Conservation (phyloP, 2,113 vertebrate species). For the Baryphthengus martii region DNA sequence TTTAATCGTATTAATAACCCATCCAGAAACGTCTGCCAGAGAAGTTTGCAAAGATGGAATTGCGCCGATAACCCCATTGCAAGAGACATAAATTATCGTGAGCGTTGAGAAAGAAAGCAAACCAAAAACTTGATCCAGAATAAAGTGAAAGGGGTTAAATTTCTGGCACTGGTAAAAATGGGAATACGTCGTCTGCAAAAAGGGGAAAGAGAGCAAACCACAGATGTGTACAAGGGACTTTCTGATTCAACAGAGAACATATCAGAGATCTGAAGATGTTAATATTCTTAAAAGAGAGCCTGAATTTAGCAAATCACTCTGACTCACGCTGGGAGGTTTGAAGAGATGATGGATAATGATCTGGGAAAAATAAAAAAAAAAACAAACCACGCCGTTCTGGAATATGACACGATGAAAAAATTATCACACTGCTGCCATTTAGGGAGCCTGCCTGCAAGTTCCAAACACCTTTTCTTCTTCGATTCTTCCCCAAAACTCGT, state of each 20-base stretch:
- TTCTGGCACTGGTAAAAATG: neutral
- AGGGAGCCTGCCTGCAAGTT: neutral
- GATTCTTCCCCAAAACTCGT: neutral
- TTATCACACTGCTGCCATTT: neutral
- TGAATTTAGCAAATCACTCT: neutral
- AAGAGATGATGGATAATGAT: constrained; percentile 1
- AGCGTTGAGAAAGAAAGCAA: neutral
- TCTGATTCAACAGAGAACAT: neutral
- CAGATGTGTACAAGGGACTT: neutral
- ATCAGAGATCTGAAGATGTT: neutral
- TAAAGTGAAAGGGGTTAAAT: neutral
- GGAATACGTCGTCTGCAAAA: neutral
- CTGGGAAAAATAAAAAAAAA: neutral
- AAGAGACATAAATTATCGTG: neutral
- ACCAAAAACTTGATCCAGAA: neutral
- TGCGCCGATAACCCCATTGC: neutral
- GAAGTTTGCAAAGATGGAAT: neutral
- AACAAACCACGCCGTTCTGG: neutral
- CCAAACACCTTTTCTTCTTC: neutral
- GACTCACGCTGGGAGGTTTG: neutral
- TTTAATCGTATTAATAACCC: neutral
- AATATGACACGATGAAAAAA: neutral
- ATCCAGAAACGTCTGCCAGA: neutral
- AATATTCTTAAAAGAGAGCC: neutral
- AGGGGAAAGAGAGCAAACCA: neutral